A percentile compares a stretch with the other conserved stretches of the same genome.
These are phyloP conservation scores for Zoanthus gigantus DNA, from an alignment of 92 coral and sea anemone genomes.

Conservation along the genomic window DNA sequence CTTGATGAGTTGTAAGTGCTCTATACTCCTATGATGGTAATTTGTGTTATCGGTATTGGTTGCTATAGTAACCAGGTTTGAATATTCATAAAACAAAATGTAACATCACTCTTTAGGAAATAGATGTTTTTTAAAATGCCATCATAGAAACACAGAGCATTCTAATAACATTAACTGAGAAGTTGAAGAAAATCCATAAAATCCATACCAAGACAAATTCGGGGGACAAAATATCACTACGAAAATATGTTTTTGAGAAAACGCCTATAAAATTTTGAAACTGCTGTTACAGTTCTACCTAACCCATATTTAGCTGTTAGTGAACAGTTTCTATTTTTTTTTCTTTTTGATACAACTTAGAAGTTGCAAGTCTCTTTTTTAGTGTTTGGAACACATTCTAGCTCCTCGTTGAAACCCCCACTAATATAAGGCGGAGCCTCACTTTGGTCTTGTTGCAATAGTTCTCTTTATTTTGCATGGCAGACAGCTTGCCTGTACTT, in stretches of 20 bases:
- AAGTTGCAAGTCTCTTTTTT: conserved; percentile 39
- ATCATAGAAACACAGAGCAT: conserved; percentile 23
- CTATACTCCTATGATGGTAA: conserved; percentile 16
- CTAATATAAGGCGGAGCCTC: conserved; percentile 37
- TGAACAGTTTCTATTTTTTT: conserved; percentile 25
- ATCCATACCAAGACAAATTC: background rate
- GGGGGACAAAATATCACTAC: conserved; percentile 26
- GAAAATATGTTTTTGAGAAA: conserved; percentile 5
- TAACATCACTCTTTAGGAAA: conserved; percentile 8
- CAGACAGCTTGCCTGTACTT: conserved; percentile 47
- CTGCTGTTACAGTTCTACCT: conserved; percentile 5
- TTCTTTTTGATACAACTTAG: conserved; percentile 10
- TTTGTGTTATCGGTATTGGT: conserved; percentile 5
- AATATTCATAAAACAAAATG: conserved; percentile 13
- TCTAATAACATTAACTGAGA: conserved; percentile 1
- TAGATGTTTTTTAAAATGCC: conserved; percentile 10
- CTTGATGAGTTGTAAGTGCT: background rate
- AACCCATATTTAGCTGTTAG: conserved; percentile 12
- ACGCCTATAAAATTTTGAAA: background rate
- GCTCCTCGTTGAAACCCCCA: conserved; percentile 52
- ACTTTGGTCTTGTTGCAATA: conserved; percentile 13
- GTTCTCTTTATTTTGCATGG: conserved; percentile 29
- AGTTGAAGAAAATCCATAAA: conserved; percentile 34
- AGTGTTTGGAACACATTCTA: conserved; percentile 22
- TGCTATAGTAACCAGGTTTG: conserved; percentile 16